phyloP scores from a whole-genome alignment of 2,888 invertebrate genomes.

The Xestia c-nigrum region DNA sequence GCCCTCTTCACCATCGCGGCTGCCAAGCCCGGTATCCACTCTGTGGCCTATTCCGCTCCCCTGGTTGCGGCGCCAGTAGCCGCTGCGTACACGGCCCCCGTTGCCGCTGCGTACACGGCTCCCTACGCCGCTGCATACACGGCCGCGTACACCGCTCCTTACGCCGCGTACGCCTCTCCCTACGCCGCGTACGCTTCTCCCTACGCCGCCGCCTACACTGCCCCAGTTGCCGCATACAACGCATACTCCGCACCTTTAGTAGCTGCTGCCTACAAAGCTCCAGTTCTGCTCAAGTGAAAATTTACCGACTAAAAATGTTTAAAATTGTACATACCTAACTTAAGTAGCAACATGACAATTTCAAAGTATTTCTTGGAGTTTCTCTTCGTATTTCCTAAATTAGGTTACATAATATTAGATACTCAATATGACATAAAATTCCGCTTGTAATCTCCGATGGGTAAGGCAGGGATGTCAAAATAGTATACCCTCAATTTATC shows the following conservation, averaged over 20 bases:
- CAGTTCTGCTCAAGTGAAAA: constrained; percentile 68
- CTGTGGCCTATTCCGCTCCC: constrained; percentile 74
- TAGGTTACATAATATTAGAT: neutral
- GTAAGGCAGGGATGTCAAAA: neutral
- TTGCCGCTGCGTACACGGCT: constrained; percentile 70
- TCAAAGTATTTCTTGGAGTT: constrained; percentile 14
- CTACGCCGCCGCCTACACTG: constrained; percentile 73
- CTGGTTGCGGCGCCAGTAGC: constrained; percentile 66
- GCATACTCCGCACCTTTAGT: constrained; percentile 68
- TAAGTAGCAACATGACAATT: constrained; percentile 53
- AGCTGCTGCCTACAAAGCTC: constrained; percentile 70
- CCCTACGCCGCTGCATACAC: constrained; percentile 71
- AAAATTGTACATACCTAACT: constrained; percentile 45
- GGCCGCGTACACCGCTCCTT: constrained; percentile 75
- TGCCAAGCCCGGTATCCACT: constrained; percentile 86
- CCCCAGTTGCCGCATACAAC: constrained; percentile 64
- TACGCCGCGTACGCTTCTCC: constrained; percentile 75
- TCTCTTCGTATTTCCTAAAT: neutral
- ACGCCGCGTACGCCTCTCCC: constrained; percentile 69
- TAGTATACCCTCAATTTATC: neutral
- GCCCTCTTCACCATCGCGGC: constrained; percentile 81
- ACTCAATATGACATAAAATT: neutral
- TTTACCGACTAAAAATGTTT: constrained; percentile 11
- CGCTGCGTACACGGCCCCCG: constrained; percentile 62
- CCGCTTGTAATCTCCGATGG: neutral